Base-by-base conservation (phyloP, 2,113 vertebrate species). In the Callospermophilus lateralis region DNA sequence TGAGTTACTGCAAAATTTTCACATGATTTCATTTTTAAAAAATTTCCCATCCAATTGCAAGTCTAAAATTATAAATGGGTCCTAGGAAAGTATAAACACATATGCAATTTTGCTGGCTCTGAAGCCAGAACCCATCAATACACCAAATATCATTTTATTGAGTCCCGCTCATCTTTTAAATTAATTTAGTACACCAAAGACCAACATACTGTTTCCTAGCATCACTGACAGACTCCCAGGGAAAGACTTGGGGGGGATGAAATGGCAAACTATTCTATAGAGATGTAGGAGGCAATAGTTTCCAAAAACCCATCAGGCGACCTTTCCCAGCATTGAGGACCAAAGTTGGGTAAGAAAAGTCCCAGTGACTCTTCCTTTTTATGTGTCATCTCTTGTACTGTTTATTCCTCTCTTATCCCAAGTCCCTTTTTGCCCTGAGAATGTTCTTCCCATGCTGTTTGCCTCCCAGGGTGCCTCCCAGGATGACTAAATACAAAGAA, bases 21-120 rank as follows among this genome's bases (percentile, higher is more conserved):
- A 97, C 97, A 98, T 98, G 97, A 98, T 97, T 98, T 98, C 97
- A 98, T 97, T 96, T 97, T 98, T 97, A 3, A 98, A 97, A 97
- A 95, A 97, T 97, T 97, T 98, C 97, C 96, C 97, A 97, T 97
- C 96, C 89, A 92, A 88, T 95, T 97, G 97, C 79, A 96, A 98
- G 96, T 98, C 97, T 97, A 95, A 98, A 98, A 96, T 98, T 98
- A 97, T 98, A 97, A 98, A 96, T 93, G 95, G 65, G 45, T 68
- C 94, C 93, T 97, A 97, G 94, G 96, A 97, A 98, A 95, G 80
- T 80, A 96, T 97, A 98, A 97, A 98, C 97, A 97, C 94, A 96
- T 95, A 97, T 67, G 95, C 95, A 97, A 48, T 95, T 97, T 95
- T 95, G 65, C 86, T 95, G 89, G 51, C 95, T 94, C 92, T 89